Evolutionary conservation across 2,113 vertebrate genomes (phyloP), one percentile per base, ranked within the genome.

Genomic region (Mustelus asterias): DNA sequence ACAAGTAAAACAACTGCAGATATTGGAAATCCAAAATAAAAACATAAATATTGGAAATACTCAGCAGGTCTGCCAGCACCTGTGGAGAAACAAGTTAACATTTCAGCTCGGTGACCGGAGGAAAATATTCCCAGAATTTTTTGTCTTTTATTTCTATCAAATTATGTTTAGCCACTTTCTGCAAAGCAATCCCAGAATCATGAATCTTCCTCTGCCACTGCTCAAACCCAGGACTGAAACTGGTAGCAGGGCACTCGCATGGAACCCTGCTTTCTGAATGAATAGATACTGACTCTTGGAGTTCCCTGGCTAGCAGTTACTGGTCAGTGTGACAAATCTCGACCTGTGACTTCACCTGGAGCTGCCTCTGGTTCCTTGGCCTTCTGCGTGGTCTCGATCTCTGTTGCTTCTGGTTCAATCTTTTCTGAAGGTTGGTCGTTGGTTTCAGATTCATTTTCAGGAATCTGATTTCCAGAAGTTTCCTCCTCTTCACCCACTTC

Each of bases 401-500:
- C 10, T 44, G 41, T 6, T 29, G 69, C 14, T 6, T 29, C 69
- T 2, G 22, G 3, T 33, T 93, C 89, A 37, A 18, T 7, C 8
- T 8, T 93, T 37, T 65, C n/a, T 6, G 89, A 37, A 65, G 33
- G 29, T 65, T 37, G 60, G 94, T 9, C n/a, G 83, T 0, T 97
- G 97, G 65, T 96, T 97, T 3, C 96, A 96, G 26, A 96, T 96
- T 0, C n/a, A 96, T 2, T 89, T 93, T 0, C 76, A 29, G 0
- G 97, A 96, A 60, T 96, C 96, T 6, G 97, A 97, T 0, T 95
- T 69, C 94, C 6, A 8, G 88, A 3, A 3, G 86, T 86, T 8
- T 96, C 96, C 70, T 76, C 96, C 1, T 98, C 98, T 94, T 98
- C 98, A 18, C 97, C 96, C 0, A 99, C 98, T 96, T 99, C 98